Conservation (phyloP, 37 sponge, comb jelly and placozoan genomes). For the Aplysina aerophoba region DNA sequence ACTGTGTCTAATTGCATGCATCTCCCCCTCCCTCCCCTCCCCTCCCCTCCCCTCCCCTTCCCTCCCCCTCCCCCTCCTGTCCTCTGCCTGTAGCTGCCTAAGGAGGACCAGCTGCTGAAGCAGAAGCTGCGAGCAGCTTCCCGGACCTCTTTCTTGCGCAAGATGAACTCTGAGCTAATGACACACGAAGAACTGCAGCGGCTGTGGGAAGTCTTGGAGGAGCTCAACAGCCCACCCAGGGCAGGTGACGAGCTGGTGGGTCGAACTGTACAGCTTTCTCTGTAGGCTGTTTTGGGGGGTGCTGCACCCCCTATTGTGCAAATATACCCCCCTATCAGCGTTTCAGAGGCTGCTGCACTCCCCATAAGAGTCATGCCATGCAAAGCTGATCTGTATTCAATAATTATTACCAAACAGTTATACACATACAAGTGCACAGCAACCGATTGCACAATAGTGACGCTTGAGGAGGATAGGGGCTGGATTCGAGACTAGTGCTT, state of each 20-base stretch:
- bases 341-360: too few species aligned
- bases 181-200: slow-evolving; percentile 80
- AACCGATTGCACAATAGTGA: too few species aligned
- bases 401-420: too few species aligned
- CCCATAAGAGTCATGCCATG: too few species aligned
- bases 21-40: too few species aligned
- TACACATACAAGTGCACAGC: too few species aligned
- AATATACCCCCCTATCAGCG: too few species aligned
- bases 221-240: slow-evolving; percentile 74
- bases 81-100: slow-evolving; percentile 59
- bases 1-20: background rate
- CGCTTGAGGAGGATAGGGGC: too few species aligned
- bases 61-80: slow-evolving; percentile 3
- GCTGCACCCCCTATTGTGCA: too few species aligned
- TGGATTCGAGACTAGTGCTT: too few species aligned
- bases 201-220: slow-evolving; percentile 83
- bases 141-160: slow-evolving; percentile 75
- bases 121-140: slow-evolving; percentile 95
- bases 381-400: too few species aligned
- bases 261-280: background rate
- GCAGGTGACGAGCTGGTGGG: slow-evolving; percentile 83
- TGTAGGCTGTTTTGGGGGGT: background rate
- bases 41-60: background rate
- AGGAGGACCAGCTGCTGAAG: slow-evolving; percentile 77
- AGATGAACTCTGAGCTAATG: slow-evolving; percentile 68